These are phyloP conservation scores for Limnephilus rhombicus DNA, from an alignment of 2,888 invertebrate genomes.

Conservation along the genomic window DNA sequence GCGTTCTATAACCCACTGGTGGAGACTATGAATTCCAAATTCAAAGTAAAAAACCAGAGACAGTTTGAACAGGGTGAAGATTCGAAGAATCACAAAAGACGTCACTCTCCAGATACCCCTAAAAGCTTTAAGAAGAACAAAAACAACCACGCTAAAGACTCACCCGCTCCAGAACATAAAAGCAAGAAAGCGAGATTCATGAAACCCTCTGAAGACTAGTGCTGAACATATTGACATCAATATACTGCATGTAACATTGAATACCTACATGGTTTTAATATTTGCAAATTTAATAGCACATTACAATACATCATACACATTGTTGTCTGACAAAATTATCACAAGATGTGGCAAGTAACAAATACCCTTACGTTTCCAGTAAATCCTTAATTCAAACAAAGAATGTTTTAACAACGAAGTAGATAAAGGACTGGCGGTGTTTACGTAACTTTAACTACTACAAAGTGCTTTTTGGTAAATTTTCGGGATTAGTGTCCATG, in stretches of 20 bases:
- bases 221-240: neutral
- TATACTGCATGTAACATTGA: neutral
- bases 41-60: constrained; percentile 67
- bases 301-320: too few species aligned
- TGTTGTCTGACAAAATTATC: too few species aligned
- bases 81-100: constrained; percentile 5
- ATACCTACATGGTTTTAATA: neutral
- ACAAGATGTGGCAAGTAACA: too few species aligned
- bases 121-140: constrained; percentile 37
- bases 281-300: too few species aligned
- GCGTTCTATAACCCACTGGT: constrained; percentile 75
- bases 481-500: too few species aligned
- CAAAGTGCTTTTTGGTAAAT: too few species aligned
- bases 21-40: constrained; percentile 75
- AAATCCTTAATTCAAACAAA: too few species aligned
- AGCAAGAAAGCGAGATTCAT: constrained; percentile 58
- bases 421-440: too few species aligned
- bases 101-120: constrained; percentile 44
- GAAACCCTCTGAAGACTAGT: constrained; percentile 50
- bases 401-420: too few species aligned
- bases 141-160: constrained; percentile 29
- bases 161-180: constrained; percentile 51
- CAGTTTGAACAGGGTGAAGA: neutral
- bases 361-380: too few species aligned
- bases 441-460: too few species aligned